Evolutionary conservation across 2,797 vertebrate species (phyloP).

Genomic region (Petrocephalus sullivani): DNA sequence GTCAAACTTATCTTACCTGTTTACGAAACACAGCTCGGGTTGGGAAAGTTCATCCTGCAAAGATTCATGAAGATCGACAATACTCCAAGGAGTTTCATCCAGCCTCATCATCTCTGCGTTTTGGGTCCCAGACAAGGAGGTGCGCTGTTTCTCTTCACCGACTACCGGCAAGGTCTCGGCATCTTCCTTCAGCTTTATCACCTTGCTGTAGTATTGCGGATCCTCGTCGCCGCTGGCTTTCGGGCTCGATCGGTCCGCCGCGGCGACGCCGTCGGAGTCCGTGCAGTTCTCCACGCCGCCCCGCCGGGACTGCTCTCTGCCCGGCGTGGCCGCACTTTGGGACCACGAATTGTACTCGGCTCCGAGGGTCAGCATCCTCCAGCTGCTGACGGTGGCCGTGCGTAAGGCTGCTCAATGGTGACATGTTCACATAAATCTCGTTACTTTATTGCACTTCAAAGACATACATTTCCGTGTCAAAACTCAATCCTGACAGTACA

Average conservation of each 20-base stretch:
- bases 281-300: not conserved
- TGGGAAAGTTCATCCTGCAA: slow-evolving; percentile 26
- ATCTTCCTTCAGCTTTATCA: slow-evolving; percentile 38
- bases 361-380: slow-evolving; percentile 65
- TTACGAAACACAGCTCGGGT: slow-evolving; percentile 26
- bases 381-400: slow-evolving; percentile 54
- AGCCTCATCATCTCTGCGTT: not conserved
- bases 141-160: not conserved
- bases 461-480: not conserved
- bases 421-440: not conserved
- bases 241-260: slow-evolving; percentile 16
- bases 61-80: slow-evolving; percentile 50
- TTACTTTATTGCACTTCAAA: not conserved
- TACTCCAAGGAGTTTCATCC: slow-evolving; percentile 23
- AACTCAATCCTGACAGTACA: not conserved
- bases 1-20: slow-evolving; percentile 45
- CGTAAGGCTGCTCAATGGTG: slow-evolving; percentile 49
- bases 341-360: slow-evolving; percentile 60
- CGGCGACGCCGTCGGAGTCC: not conserved
- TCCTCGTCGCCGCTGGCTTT: not conserved
- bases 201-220: slow-evolving; percentile 29
- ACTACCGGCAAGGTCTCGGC: not conserved
- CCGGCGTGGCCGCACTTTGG: slow-evolving; percentile 27
- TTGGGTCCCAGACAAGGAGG: not conserved
- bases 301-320: not conserved